Evolutionary conservation across 2,888 invertebrate genomes (phyloP), one percentile per base, ranked within the genome.

Genomic region (Monoplex corrugatus): DNA sequence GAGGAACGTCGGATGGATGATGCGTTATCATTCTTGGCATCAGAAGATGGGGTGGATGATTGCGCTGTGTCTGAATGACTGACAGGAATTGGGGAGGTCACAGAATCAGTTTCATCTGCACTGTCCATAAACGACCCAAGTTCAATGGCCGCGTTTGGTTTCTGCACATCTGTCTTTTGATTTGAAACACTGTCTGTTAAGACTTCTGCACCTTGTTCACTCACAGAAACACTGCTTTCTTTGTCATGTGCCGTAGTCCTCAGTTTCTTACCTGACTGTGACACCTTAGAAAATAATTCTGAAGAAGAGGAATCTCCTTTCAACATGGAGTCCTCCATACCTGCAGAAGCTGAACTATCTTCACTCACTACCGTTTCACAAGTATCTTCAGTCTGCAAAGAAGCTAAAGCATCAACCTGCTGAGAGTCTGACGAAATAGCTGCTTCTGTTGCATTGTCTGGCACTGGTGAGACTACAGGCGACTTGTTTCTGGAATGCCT

Each of bases 1-100:
- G 87, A 63, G 6, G 87, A 88, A 50, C 87, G 87, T 43, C 87
- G 87, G 32, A 88, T 82, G 50, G 44, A 83, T 43, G 87, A 63
- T 63, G 87, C 57, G 2, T 35, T 19, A 13, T 57, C 57, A 16
- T 19, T 28, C 44, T 78, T 72, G 16, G 40, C 13, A 16, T 78
- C 75, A n/a, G 45, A 86, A 13, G 23, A 28, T 40, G 87, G n/a
- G 10, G 40, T 32, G 35, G 68, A 38, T 38, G 85, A 50, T n/a
- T 40, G n/a, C 44, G n/a, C 19, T n/a, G 45, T 10, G 44, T 44
- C 44, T 0, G n/a, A 43, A 2, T 32, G 38, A 44, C 82, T 32
- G n/a, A 10, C 6, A n/a, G 44, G 44, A 32, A 16, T 2, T 13
- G 44, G 45, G n/a, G 82, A 45, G 38, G 45, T 32, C 44, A 45